Percentiles rank a stretch among this genome's conserved stretches.
phyloP scores from a whole-genome alignment of 2,888 invertebrate genomes.

The Helicoverpa assulta region DNA sequence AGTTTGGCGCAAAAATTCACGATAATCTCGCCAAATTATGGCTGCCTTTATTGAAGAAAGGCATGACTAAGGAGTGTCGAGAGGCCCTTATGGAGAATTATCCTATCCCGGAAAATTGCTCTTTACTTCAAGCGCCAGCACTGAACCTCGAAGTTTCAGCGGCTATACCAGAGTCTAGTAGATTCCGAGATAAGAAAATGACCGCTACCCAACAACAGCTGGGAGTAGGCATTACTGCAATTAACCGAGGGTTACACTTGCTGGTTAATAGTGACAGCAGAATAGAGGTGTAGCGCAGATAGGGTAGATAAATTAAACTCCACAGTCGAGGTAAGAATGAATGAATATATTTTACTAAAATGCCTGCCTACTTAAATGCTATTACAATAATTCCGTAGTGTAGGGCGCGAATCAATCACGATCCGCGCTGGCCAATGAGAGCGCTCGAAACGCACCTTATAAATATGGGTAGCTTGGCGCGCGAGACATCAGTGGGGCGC shows the following conservation, averaged over 20 bases:
- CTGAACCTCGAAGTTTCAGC: slow-evolving; percentile 11
- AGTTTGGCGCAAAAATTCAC: too few relatives aligned
- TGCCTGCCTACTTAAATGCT: too few relatives aligned
- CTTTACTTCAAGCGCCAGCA: slow-evolving; percentile 4
- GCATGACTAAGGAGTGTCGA: neutral
- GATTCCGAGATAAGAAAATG: slow-evolving; percentile 11
- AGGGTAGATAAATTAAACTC: too few relatives aligned
- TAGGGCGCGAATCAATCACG: too few relatives aligned
- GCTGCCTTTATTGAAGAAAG: slow-evolving; percentile 1
- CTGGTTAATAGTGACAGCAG: slow-evolving; percentile 9
- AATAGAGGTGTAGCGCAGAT: too few relatives aligned
- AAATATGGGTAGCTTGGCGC: too few relatives aligned
- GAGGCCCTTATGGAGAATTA: neutral
- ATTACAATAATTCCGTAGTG: too few relatives aligned
- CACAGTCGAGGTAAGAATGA: too few relatives aligned
- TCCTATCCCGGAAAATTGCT: slow-evolving; percentile 1
- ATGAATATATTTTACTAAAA: too few relatives aligned
- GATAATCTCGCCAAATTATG: slow-evolving; percentile 7
- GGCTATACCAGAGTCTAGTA: slow-evolving; percentile 4
- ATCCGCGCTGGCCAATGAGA: too few relatives aligned
- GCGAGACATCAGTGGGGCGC: too few relatives aligned
- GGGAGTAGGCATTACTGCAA: slow-evolving; percentile 4
- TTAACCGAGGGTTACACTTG: slow-evolving; percentile 7
- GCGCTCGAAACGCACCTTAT: too few relatives aligned
- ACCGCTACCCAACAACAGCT: slow-evolving; percentile 4